Evolutionary conservation across 2,888 invertebrate species (phyloP).

Genomic region (Muscina levida): DNA sequence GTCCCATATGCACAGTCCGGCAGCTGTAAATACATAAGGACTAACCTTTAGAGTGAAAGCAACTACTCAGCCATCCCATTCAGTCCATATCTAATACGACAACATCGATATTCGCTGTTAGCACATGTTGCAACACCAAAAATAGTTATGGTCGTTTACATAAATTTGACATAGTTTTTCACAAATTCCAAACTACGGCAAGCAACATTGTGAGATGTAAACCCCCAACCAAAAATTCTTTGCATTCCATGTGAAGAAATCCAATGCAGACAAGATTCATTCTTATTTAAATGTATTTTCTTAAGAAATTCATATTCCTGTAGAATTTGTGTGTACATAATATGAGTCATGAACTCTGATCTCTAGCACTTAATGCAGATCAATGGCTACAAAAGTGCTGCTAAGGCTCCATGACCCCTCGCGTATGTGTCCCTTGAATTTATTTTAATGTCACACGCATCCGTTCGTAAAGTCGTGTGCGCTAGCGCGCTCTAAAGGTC

Average conservation of each 20-base stretch:
- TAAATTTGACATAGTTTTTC: conserved; percentile 69
- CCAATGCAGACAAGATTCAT: conserved; percentile 8
- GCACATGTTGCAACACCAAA: conserved; percentile 55
- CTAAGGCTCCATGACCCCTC: conserved; percentile 1
- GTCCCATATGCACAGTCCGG: conserved; percentile 52
- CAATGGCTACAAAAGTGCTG: conserved; percentile 39
- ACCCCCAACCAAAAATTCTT: conserved; percentile 4
- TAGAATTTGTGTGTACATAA: conserved; percentile 44
- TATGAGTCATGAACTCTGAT: conserved; percentile 52
- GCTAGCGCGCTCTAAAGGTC: conserved; percentile 51
- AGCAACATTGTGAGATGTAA: too few relatives aligned
- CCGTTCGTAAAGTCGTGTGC: not conserved
- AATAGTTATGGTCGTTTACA: conserved; percentile 57
- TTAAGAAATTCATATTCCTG: conserved; percentile 57
- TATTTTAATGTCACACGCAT: conserved; percentile 20
- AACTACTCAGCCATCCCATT: not conserved
- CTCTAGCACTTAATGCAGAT: conserved; percentile 38
- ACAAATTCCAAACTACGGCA: conserved; percentile 62
- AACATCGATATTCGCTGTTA: conserved; percentile 24
- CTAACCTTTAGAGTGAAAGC: conserved; percentile 43
- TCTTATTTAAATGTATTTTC: conserved; percentile 60
- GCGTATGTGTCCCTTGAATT: not conserved
- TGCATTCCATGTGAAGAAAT: conserved; percentile 15
- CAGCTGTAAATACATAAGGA: conserved; percentile 58
- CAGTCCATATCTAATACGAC: conserved; percentile 48